Evolutionary conservation across 2,113 vertebrate species (phyloP).

Genomic region (Deroptyus accipitrinus): DNA sequence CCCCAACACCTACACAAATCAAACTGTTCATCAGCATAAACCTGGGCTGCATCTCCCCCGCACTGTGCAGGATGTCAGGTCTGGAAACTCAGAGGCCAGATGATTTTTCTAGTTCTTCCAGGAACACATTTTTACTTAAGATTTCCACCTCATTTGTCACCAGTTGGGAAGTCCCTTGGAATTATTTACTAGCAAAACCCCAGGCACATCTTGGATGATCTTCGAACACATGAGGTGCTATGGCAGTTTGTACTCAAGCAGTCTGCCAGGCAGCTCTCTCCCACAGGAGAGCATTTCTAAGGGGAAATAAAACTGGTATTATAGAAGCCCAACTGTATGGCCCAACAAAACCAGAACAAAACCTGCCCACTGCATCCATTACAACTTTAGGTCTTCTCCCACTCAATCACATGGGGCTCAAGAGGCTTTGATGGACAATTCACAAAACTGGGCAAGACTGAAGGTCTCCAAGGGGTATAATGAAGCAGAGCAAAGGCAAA

Average conservation of each 20-base stretch:
- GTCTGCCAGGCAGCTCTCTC: not conserved
- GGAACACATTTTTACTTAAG: not conserved
- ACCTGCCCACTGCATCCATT: not conserved
- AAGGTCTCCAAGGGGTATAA: not conserved
- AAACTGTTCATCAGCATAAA: not conserved
- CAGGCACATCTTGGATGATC: not conserved
- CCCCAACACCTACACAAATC: not conserved
- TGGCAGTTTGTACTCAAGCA: not conserved
- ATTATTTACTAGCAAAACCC: not conserved
- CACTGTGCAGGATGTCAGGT: not conserved
- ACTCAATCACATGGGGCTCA: not conserved
- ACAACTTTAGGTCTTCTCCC: not conserved
- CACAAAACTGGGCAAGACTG: not conserved
- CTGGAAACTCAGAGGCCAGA: not conserved
- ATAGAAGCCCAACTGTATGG: not conserved
- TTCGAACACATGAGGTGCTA: not conserved
- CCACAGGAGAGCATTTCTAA: not conserved
- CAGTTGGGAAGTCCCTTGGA: not conserved
- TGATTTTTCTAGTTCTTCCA: not conserved
- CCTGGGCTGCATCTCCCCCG: not conserved
- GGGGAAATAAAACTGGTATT: not conserved
- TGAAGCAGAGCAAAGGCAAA: not conserved
- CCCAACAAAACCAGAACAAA: not conserved
- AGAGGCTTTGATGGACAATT: not conserved
- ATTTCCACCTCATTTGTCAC: not conserved